These are phyloP conservation scores for Morinoia aosen DNA, from an alignment of 2,888 invertebrate species.

Conservation along the genomic window DNA sequence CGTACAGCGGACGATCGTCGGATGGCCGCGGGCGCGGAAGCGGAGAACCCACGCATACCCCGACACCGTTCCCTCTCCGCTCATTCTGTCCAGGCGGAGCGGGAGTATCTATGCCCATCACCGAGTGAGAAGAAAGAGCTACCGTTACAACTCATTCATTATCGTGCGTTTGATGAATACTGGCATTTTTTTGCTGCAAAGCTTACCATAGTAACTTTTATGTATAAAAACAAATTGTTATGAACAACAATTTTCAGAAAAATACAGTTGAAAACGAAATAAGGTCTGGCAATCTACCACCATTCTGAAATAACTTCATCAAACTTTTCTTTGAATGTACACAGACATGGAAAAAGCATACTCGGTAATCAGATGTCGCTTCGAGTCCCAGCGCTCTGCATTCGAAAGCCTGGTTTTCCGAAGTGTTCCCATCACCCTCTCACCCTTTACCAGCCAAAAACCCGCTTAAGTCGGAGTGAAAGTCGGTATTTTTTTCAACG, in stretches of 20 bases:
- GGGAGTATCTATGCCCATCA: no score
- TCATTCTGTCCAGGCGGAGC: no score
- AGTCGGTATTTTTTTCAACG: neutral
- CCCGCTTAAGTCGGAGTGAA: constrained; percentile 4
- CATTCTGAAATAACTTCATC: neutral
- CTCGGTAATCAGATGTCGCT: neutral
- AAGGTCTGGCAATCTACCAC: neutral
- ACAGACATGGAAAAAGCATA: neutral
- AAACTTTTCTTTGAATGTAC: neutral
- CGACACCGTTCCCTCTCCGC: no score
- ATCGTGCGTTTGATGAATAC: neutral
- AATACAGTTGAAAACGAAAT: neutral
- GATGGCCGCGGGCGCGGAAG: no score
- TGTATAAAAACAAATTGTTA: neutral
- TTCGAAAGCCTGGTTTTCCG: neutral
- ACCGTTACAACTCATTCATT: no score
- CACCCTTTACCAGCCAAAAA: neutral
- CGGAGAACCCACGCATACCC: no score
- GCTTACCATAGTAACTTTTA: neutral
- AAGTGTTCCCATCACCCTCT: neutral
- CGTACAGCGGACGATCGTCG: no score
- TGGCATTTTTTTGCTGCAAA: neutral
- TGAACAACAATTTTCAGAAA: neutral
- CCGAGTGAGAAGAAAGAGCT: no score
- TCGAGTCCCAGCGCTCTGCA: neutral